A percentile compares a stretch with the other conserved stretches of the same genome.
phyloP scores from a whole-genome alignment of 2,888 invertebrate genomes.

The Cephus sareptanus region DNA sequence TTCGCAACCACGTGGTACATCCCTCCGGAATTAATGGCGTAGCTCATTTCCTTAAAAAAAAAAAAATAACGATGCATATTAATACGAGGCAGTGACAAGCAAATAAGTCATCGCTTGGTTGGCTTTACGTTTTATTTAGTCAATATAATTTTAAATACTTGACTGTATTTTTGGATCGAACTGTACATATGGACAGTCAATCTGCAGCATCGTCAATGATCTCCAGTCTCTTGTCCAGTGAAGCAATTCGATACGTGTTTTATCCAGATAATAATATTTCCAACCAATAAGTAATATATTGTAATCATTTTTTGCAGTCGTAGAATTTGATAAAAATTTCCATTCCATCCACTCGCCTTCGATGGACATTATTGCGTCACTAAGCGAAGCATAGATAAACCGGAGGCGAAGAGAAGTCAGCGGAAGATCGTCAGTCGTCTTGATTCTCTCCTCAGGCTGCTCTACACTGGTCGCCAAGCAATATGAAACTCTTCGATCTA shows the following conservation, averaged over 20 bases:
- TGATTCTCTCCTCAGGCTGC: slow-evolving; percentile 3
- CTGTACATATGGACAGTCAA: neutral
- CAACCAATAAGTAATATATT: neutral
- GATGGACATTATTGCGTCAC: slow-evolving; percentile 57
- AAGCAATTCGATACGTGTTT: neutral
- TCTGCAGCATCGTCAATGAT: neutral
- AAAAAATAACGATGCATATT: neutral
- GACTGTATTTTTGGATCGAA: neutral
- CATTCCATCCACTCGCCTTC: slow-evolving; percentile 4
- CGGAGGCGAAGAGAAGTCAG: slow-evolving; percentile 22
- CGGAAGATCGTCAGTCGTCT: neutral
- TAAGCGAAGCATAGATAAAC: slow-evolving; percentile 54
- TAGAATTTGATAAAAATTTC: neutral
- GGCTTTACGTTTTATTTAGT: neutral
- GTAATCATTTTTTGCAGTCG: neutral
- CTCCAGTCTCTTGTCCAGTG: neutral
- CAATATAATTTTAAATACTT: neutral
- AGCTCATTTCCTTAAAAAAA: neutral
- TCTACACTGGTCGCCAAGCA: slow-evolving; percentile 43
- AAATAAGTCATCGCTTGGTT: neutral
- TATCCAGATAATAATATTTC: neutral
- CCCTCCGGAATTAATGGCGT: neutral
- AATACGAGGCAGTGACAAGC: neutral
- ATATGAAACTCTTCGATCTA: slow-evolving; percentile 64
- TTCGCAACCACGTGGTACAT: neutral